Evolutionary conservation across 2,113 vertebrate genomes (phyloP), one percentile per base, ranked within the genome.

Genomic region (Alligator sinensis): DNA sequence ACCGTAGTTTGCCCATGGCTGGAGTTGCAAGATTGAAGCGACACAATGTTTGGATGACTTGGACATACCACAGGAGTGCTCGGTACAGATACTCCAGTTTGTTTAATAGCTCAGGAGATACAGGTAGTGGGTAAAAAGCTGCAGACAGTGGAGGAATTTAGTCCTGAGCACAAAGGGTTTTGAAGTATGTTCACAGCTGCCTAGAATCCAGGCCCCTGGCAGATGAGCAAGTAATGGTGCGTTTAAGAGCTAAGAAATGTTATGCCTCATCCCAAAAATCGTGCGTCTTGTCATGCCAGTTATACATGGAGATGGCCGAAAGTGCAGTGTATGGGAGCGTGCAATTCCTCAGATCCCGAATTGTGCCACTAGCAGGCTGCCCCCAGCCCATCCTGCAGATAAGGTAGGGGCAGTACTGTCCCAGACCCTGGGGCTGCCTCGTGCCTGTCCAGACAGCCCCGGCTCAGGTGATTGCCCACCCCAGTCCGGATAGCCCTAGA

Each of bases 21-120:
- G 70, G 21, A 47, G 34, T 4, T 70, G 22, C 57, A 47, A 82
- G 82, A 60, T 18, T 68, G 18, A 84, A 87, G 34, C 82, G 30
- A 83, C 78, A 12, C 74, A 91, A 12, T 74, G 8, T 12, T 83
- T 87, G 87, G 38, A 15, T 94, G 10, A 38, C 8, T 80, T 92
- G 89, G 61, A 80, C 47, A 66, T 5, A 34, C 27, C 58, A 7
- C 57, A 80, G 83, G 88, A 86, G 34, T 72, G 54, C 22, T 87
- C 84, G 34, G n/a, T 58, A 2, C 24, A 89, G 86, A 68, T 84
- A 63, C 4, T 5, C 22, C 10, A 0, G 0, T 9, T 30, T 68
- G 21, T 17, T n/a, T 84, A 21, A 64, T 79, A 75, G 22, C 13
- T n/a, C 24, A 75, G 83, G 88, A 75, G 30, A 4, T 88, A 27